Evolutionary conservation across 2,888 invertebrate species (phyloP).

Genomic region (Papilio demoleus): DNA sequence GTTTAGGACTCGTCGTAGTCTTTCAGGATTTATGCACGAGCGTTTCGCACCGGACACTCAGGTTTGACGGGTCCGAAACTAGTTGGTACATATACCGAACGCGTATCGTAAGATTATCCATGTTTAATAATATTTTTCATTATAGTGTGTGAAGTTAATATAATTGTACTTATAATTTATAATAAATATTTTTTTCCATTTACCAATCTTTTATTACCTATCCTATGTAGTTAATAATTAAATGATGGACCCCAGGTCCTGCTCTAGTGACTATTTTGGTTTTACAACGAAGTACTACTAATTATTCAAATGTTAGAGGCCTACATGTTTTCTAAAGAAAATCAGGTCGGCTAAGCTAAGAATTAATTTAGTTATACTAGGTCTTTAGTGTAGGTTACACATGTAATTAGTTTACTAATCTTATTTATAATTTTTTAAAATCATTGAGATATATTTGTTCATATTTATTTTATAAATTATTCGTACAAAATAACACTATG

Average conservation of each 20-base stretch:
- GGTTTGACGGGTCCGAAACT: too few species aligned
- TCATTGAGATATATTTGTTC: constrained; percentile 44
- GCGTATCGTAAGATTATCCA: too few species aligned
- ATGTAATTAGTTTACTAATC: constrained; percentile 54
- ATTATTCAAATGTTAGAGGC: neutral
- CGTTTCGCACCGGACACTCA: too few species aligned
- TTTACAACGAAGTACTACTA: neutral
- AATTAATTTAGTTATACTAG: constrained; percentile 33
- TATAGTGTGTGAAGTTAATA: constrained; percentile 43
- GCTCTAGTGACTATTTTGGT: too few species aligned
- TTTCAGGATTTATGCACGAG: too few species aligned
- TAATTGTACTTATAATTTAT: constrained; percentile 35
- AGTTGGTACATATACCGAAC: too few species aligned
- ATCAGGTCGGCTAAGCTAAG: constrained; percentile 25
- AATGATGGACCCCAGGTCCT: neutral
- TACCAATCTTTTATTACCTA: neutral
- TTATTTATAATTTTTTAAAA: constrained; percentile 50
- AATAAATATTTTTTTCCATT: constrained; percentile 21
- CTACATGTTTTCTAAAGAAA: constrained; percentile 30
- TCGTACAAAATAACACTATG: constrained; percentile 77
- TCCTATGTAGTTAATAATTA: neutral
- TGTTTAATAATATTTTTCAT: too few species aligned
- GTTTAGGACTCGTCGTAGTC: too few species aligned
- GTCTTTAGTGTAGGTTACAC: constrained; percentile 61
- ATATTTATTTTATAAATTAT: constrained; percentile 58